Conservation (phyloP, 2,888 invertebrate genomes). For the Eilema sororculum region DNA sequence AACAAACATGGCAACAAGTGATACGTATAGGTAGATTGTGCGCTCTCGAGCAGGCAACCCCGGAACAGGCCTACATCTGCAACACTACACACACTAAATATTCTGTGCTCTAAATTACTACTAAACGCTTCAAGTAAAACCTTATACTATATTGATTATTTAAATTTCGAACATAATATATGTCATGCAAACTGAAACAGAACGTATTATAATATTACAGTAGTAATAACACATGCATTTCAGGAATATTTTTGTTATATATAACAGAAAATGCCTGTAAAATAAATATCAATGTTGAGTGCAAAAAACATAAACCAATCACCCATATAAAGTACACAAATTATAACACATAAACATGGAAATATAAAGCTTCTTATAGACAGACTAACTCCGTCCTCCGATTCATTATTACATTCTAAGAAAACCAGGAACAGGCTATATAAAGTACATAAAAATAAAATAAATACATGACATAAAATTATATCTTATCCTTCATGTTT, state of each 20-base stretch:
- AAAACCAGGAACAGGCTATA: not conserved
- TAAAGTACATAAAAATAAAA: not conserved
- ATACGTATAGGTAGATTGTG: constrained; percentile 53
- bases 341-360: constrained; percentile 44
- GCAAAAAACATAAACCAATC: constrained; percentile 53
- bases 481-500: too few species aligned
- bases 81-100: constrained; percentile 84
- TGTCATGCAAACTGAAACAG: constrained; percentile 70
- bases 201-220: constrained; percentile 46
- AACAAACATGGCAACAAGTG: constrained; percentile 82
- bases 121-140: constrained; percentile 44
- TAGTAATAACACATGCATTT: constrained; percentile 55
- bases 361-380: constrained; percentile 7
- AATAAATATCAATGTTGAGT: constrained; percentile 59
- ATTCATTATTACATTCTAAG: not conserved
- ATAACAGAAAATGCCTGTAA: constrained; percentile 64
- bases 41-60: constrained; percentile 71
- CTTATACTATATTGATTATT: constrained; percentile 32
- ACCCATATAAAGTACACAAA: constrained; percentile 50
- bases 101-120: constrained; percentile 46
- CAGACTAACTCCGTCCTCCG: not conserved
- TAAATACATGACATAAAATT: not conserved
- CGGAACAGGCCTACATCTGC: constrained; percentile 81
- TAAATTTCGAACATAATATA: constrained; percentile 53
- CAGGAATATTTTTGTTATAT: constrained; percentile 35